Percentiles rank a stretch among this genome's conserved stretches.
Conservation (phyloP, 2,113 vertebrate genomes). For the Symphodus melops region DNA sequence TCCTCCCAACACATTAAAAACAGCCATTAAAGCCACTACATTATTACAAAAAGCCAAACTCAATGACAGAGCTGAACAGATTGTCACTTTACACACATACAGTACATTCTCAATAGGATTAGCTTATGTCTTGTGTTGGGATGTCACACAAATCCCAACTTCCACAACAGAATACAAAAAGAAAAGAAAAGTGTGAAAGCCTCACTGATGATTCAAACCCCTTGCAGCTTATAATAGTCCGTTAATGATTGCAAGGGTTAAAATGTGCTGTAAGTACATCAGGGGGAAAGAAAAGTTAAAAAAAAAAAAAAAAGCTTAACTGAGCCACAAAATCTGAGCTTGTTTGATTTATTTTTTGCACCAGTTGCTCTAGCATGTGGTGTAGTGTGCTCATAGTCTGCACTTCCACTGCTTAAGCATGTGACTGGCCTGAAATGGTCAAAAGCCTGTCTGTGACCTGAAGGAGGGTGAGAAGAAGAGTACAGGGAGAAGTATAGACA, state of each 20-base stretch:
- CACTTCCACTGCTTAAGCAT: constrained; percentile 53
- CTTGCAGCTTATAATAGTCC: constrained; percentile 45
- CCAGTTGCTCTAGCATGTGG: constrained; percentile 28
- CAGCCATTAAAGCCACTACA: constrained; percentile 73
- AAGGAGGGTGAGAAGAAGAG: constrained; percentile 40
- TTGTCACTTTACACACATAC: constrained; percentile 80
- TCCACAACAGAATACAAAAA: constrained; percentile 66
- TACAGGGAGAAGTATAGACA: constrained; percentile 35
- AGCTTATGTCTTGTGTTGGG: constrained; percentile 76
- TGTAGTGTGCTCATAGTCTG: constrained; percentile 46
- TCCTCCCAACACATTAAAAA: constrained; percentile 68
- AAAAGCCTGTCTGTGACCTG: constrained; percentile 46
- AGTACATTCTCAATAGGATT: constrained; percentile 80
- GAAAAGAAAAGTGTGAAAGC: constrained; percentile 44
- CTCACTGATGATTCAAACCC: constrained; percentile 53
- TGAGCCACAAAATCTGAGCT: constrained; percentile 59
- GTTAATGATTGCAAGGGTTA: constrained; percentile 42
- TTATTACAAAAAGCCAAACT: constrained; percentile 74
- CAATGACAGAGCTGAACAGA: constrained; percentile 75
- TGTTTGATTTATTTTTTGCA: constrained; percentile 43
- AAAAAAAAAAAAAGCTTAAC: constrained; percentile 35
- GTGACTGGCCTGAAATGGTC: constrained; percentile 68
- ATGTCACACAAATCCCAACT: constrained; percentile 74
- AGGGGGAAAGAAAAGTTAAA: constrained; percentile 13
- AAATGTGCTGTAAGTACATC: constrained; percentile 41